Evolutionary conservation across 2,113 vertebrate genomes (phyloP).

Genomic region (Tychaedon coryphoeus): DNA sequence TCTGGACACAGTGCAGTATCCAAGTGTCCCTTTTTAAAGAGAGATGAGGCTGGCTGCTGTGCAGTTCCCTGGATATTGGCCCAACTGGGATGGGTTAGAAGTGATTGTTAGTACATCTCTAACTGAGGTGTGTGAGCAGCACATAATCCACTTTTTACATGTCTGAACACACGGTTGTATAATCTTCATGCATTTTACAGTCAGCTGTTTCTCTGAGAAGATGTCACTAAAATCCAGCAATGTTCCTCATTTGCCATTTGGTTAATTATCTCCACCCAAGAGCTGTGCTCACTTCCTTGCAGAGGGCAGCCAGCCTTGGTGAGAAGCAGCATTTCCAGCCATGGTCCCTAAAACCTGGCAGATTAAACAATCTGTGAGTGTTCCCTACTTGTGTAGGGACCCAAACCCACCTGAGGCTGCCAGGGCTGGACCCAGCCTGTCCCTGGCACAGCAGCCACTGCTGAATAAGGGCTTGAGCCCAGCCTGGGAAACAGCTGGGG

Average conservation of each 20-base stretch:
- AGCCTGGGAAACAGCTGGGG: fast-evolving
- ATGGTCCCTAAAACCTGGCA: not conserved
- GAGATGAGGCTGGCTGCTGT: not conserved
- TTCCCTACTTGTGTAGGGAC: not conserved
- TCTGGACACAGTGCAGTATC: not conserved
- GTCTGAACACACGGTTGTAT: not conserved
- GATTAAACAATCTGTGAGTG: fast-evolving
- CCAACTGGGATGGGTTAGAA: not conserved
- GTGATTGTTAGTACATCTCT: fast-evolving
- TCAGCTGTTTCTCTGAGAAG: not conserved
- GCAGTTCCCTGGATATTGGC: fast-evolving
- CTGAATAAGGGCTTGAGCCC: fast-evolving
- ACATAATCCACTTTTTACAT: not conserved
- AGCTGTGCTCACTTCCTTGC: not conserved
- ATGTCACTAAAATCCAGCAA: fast-evolving
- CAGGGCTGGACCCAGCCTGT: not conserved
- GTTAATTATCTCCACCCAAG: not conserved
- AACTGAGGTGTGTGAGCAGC: fast-evolving
- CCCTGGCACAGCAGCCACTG: not conserved
- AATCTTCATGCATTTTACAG: too few species aligned
- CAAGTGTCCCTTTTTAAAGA: not conserved
- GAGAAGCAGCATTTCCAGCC: not conserved
- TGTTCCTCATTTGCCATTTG: fast-evolving
- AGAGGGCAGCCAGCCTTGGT: fast-evolving
- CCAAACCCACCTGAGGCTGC: fast-evolving